These are phyloP conservation scores for Enteromius paludinosus DNA, from an alignment of 2,797 vertebrate genomes.

Conservation along the genomic window DNA sequence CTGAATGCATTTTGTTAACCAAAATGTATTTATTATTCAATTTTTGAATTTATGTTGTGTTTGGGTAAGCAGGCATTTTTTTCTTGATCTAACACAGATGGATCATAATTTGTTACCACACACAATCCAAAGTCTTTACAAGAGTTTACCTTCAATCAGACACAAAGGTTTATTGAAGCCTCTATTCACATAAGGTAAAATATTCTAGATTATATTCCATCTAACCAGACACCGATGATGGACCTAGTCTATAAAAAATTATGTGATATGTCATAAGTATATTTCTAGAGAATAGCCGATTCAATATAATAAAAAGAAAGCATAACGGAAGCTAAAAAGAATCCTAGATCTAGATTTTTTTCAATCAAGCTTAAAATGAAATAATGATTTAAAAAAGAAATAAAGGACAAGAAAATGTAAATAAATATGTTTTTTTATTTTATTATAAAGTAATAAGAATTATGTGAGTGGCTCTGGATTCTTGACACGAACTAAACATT, in stretches of 20 bases:
- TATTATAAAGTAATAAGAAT: neutral
- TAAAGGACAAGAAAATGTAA: neutral
- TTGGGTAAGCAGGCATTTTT: neutral
- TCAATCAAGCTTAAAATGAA: too few species aligned
- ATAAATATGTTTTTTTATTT: neutral
- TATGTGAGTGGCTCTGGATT: neutral
- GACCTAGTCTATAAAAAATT: neutral
- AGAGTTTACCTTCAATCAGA: neutral
- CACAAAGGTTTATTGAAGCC: neutral
- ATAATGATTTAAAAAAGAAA: too few species aligned
- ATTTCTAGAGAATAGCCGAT: neutral
- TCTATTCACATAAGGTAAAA: neutral
- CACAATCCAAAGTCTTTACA: neutral
- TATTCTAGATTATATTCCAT: neutral
- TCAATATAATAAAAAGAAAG: neutral
- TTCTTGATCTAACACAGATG: neutral
- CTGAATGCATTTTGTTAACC: neutral
- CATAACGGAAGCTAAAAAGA: neutral
- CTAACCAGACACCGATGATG: neutral
- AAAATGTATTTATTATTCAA: neutral
- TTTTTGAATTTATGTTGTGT: too few species aligned
- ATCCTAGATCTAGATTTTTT: too few species aligned
- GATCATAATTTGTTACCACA: neutral
- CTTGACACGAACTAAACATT: neutral
- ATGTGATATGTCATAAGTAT: neutral